phyloP scores from a whole-genome alignment of 2,888 invertebrate species.

The Torymus aiolomorphi region DNA sequence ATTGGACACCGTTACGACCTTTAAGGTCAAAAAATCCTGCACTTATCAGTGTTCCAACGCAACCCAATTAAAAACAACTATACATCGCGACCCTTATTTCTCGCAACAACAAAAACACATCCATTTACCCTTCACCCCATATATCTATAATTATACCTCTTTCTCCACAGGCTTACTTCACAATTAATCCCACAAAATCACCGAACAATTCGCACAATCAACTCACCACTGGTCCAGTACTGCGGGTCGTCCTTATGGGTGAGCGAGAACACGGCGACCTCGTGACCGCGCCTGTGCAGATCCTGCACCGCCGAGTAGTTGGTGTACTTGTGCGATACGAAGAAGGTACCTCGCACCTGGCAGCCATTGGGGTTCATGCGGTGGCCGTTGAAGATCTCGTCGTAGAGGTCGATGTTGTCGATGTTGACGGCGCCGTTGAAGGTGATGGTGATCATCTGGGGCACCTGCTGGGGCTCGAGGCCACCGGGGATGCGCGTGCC shows the following conservation, averaged over 20 bases:
- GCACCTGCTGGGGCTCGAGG: constrained; percentile 89
- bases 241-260: constrained; percentile 95
- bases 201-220: no score
- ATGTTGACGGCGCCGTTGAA: constrained; percentile 95
- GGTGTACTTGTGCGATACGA: constrained; percentile 93
- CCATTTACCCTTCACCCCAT: no score
- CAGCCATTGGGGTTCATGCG: constrained; percentile 93
- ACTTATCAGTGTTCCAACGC: no score
- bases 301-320: constrained; percentile 94
- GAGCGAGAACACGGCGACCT: constrained; percentile 93
- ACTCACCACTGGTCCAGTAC: constrained; percentile 88
- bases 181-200: no score
- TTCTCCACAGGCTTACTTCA: no score
- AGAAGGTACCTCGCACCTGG: constrained; percentile 92
- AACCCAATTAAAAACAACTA: no score
- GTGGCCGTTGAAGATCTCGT: constrained; percentile 91
- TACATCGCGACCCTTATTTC: no score
- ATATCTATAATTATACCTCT: background rate
- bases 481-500: constrained; percentile 92
- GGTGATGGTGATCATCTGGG: constrained; percentile 94
- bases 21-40: no score
- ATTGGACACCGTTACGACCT: no score
- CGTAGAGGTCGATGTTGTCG: constrained; percentile 94
- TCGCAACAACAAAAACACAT: no score
- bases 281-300: constrained; percentile 91